Percentiles rank a stretch among this genome's conserved stretches.
Evolutionary conservation across 2,113 vertebrate genomes (phyloP).

Genomic region (Lagopus leucura): DNA sequence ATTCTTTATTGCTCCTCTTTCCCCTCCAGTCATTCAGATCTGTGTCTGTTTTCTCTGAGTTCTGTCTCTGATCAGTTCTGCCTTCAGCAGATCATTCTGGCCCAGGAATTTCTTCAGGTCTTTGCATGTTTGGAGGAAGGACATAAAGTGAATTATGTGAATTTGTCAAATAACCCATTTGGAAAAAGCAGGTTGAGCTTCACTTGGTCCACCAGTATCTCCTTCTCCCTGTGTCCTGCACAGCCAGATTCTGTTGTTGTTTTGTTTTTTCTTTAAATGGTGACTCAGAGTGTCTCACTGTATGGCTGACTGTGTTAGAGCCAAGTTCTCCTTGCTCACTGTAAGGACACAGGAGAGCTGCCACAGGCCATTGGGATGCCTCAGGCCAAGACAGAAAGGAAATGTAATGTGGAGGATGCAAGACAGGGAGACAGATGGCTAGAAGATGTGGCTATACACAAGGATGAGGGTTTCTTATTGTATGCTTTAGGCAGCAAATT

Average conservation of each 20-base stretch:
- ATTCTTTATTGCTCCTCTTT: not conserved
- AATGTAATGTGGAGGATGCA: not conserved
- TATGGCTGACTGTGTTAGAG: not conserved
- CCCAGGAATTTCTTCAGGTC: not conserved
- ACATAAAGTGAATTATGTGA: not conserved
- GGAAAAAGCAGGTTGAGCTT: not conserved
- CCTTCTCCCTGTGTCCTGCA: not conserved
- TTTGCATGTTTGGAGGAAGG: not conserved
- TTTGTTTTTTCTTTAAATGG: not conserved
- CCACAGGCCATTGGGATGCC: not conserved
- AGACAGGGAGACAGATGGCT: not conserved
- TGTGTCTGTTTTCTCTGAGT: not conserved
- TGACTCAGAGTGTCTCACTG: not conserved
- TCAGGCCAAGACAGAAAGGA: not conserved
- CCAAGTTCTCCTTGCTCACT: not conserved
- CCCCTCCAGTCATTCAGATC: not conserved
- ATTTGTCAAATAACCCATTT: not conserved
- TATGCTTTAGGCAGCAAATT: not conserved
- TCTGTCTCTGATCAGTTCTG: not conserved
- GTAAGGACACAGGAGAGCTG: not conserved
- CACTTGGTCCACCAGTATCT: not conserved
- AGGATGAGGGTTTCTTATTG: not conserved
- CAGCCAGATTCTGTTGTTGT: not conserved
- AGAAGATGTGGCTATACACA: not conserved
- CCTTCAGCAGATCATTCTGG: not conserved